Base-by-base conservation (phyloP, 2,888 invertebrate species). In the Pimpla rufipes region DNA sequence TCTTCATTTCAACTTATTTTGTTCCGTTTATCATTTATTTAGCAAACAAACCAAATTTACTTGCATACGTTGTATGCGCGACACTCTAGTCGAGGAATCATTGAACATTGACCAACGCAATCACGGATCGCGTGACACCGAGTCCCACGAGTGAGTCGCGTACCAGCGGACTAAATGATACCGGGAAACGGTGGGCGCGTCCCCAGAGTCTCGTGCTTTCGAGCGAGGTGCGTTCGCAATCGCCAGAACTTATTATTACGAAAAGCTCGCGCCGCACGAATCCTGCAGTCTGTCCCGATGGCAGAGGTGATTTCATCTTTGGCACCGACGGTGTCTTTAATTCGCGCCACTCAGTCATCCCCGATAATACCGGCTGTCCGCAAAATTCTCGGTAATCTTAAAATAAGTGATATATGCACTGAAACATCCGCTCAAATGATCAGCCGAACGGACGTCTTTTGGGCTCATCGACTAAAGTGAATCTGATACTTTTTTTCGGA, bases 261-360 rank as follows among this genome's bases (percentile, higher is more conserved):
- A 74, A 74, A 70, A 79, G 67, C 52, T 77, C 16, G 50, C 67
- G n/a, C n/a, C n/a, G n/a, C 57, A 67, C 47, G 50, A 68, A 68
- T 74, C 55, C 66, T 23, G 47, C 52, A 35, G 55, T 40, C 40
- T 23, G 10, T 29, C 16, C 16, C 23, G 23, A 16, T 50, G 10
- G 64, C 23, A 18, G 29, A 13, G 68, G 55, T 82, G 82, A 82
- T 78, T 75, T 82, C 74, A 82, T 75, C 45, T 68, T 74, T 82
- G 78, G 78, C 82, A 62, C 73, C 55, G 55, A 47, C 47, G 23
- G 71, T 29, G 21, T 67, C 62, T n/a, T 52, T 37, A 78, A 64
- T 74, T 78, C 42, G 42, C 82, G 70, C 45, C 73, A 45, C 42
- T 70, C 75, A 52, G 64, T 78, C 68, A 74, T 73, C 50, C 4